Base-by-base conservation (phyloP, 2,113 vertebrate genomes). In the Poeciliopsis retropinna region DNA sequence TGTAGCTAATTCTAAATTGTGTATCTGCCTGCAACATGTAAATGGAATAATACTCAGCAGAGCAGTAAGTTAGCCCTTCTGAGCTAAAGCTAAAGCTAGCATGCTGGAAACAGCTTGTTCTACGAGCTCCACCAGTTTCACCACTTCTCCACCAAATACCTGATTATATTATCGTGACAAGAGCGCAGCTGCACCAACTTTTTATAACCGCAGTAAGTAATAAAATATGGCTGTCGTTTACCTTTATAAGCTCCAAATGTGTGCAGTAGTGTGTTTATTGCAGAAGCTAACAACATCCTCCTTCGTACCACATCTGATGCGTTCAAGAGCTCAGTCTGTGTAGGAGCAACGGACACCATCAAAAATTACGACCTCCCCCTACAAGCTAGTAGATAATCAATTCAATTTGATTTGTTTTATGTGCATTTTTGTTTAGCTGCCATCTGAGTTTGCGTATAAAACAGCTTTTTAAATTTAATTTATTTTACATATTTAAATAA, bases 261-360 rank as follows among this genome's bases (percentile, higher is more conserved):
- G 76, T 80, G 67, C 19, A 64, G 10, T 34, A 57, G 68, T 5
- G 64, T 29, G 75, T 80, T 65, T 66, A 41, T 73, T 69, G 68
- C 27, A 51, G 78, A 25, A 62, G 84, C 79, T 84, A 86, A 80
- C 64, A 82, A 82, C 80, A 87, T 80, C 78, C 76, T 63, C 39
- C 54, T 28, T n/a, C 0, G 10, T 37, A 73, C 44, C 1, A 41
- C 34, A 19, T 41, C 30, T 0, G 83, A 27, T 5, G 79, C 87
- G 73, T 89, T 90, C 84, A 90, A 0, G 64, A 13, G 3, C 31
- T 6, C 69, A 39, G 5, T 1, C 60, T 5, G 13, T 15, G 19
- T 47, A 4, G n/a, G n/a, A 68, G 34, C 34, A 37, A n/a, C 51
- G 7, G 19, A 19, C 44, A 47, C 22, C 51, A 10, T 10, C 51